Evolutionary conservation across 2,113 vertebrate genomes (phyloP).

Genomic region (Grantiella picta): DNA sequence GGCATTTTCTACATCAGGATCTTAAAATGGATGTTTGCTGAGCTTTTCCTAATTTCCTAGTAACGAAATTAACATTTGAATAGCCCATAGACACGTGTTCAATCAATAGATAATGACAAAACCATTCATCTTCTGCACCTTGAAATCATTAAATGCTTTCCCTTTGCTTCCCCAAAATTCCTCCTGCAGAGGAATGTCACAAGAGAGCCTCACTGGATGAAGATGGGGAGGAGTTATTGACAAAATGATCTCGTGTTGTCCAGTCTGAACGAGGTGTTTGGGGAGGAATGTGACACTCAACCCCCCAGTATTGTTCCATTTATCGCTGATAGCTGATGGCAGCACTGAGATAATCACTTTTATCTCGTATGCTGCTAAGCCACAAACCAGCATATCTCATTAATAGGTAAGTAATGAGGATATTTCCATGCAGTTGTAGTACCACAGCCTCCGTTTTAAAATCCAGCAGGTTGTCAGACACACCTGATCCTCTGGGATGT

Average conservation of each 20-base stretch:
- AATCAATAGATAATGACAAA: background rate
- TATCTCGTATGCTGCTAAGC: background rate
- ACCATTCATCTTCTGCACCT: background rate
- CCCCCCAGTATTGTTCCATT: background rate
- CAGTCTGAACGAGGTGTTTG: background rate
- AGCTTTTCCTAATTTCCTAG: background rate
- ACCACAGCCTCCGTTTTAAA: background rate
- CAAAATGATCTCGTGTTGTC: background rate
- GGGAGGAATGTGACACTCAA: background rate
- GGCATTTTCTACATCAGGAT: background rate
- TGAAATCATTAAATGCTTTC: background rate
- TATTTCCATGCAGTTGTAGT: background rate
- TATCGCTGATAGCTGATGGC: background rate
- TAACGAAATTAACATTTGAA: background rate
- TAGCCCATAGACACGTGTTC: background rate
- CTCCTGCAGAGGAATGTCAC: background rate
- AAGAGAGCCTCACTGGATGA: background rate
- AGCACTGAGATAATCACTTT: background rate
- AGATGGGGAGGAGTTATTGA: background rate
- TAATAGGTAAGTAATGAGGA: background rate
- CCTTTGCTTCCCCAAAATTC: background rate
- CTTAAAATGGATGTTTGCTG: background rate
- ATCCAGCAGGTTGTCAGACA: background rate
- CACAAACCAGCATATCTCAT: background rate
- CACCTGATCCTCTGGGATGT: rapidly evolving